Evolutionary conservation across 2,113 vertebrate genomes (phyloP).

Genomic region (Tragelaphus buxtoni): DNA sequence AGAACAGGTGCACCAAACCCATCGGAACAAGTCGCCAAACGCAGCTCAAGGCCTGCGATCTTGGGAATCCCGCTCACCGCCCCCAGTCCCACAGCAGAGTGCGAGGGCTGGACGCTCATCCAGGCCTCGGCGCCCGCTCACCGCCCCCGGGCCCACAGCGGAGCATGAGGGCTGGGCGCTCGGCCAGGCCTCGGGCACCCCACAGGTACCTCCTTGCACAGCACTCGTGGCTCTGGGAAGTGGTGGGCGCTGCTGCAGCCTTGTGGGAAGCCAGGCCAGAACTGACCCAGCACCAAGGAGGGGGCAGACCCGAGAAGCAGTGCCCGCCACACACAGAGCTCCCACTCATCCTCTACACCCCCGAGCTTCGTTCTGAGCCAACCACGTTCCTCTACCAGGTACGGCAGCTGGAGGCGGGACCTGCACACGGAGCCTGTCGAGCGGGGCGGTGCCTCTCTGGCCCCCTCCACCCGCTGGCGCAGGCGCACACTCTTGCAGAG

Average conservation of each 20-base stretch:
- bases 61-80: not conserved
- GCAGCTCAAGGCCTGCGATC: fast-evolving
- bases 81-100: fast-evolving
- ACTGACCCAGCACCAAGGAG: not conserved
- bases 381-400: not conserved
- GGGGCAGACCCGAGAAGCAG: not conserved
- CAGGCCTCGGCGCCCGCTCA: not conserved
- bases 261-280: not conserved
- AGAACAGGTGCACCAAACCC: not conserved
- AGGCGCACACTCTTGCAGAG: not conserved
- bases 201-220: fast-evolving
- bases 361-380: not conserved
- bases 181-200: not conserved
- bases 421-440: fast-evolving
- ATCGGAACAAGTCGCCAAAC: fast-evolving
- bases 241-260: too few relatives aligned
- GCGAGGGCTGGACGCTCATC: not conserved
- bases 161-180: fast-evolving
- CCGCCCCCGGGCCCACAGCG: fast-evolving
- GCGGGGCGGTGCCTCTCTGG: not conserved
- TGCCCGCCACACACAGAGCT: fast-evolving
- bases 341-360: fast-evolving
- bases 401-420: not conserved
- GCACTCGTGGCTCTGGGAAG: fast-evolving
- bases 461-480: not conserved